Evolutionary conservation across 2,797 vertebrate genomes (phyloP), one percentile per base, ranked within the genome.

Genomic region (Lepus townsendii): DNA sequence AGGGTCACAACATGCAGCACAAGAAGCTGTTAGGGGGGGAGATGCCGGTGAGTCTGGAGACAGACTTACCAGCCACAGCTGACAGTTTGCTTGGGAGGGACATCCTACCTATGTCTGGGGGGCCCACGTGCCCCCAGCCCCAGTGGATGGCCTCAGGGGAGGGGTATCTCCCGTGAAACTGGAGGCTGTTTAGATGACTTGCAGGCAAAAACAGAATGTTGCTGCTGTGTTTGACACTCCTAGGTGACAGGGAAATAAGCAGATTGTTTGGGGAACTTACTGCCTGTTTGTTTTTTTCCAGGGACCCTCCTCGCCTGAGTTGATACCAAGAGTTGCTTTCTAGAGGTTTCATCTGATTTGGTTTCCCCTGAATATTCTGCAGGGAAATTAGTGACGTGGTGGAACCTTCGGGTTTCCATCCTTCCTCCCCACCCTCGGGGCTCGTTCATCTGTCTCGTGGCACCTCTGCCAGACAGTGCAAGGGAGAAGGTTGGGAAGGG

Each of bases 241-340:
- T 30, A 1, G 27, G 24, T 30, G 24, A 24, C 7, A 11, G 7
- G 47, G 60, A 3, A 62, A 4, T 47, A 82, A 7, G 20, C 42
- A 2, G 30, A 38, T n/a, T 57, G 2, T 71, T 83, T 75, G 20
- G 42, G 62, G 1, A 79, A 47, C 65, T 83, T 87, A 76, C 65
- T 30, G 85, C n/a, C 14, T 83, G 0, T 93, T 2, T 83, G 66
- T 6, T 89, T 1, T 88, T 57, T 83, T 71, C 30, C 30, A 78
- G 62, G 60, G 1, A 2, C 60, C 78, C 42, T 38, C 3, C n/a
- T 91, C 63, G 60, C 63, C 38, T 80, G 27, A 87, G 52, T 87
- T 72, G 77, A 94, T 66, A 83, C 27, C 54, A 79, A 66, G 89
- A 72, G 60, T 26, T 57, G 9, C 42, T 82, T 91, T 95, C 54